A percentile compares a stretch with the other conserved stretches of the same genome.
phyloP scores from a whole-genome alignment of 2,797 vertebrate genomes.

The Pristis pectinata region DNA sequence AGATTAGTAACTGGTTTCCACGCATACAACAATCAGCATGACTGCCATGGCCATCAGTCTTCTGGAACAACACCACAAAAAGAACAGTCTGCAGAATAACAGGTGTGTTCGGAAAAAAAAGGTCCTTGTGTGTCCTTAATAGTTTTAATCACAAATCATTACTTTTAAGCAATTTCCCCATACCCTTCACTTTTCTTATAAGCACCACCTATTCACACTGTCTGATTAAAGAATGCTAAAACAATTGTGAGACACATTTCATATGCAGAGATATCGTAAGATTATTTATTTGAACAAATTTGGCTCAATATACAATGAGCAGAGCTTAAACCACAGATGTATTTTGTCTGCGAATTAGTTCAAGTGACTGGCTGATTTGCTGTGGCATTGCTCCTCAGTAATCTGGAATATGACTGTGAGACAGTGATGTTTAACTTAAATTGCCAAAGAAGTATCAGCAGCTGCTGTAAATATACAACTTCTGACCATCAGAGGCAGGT shows the following conservation, averaged over 20 bases:
- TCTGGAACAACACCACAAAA: neutral
- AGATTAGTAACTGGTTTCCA: neutral
- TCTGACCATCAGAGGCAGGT: neutral
- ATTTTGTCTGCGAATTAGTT: neutral
- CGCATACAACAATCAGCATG: neutral
- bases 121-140: neutral
- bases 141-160: conserved; percentile 13
- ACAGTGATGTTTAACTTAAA: neutral
- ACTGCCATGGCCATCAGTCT: neutral
- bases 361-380: neutral
- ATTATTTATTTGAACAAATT: neutral
- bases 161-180: too few species aligned
- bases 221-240: neutral
- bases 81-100: neutral
- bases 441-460: neutral
- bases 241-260: neutral
- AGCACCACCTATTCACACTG: neutral
- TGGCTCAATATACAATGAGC: neutral
- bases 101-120: neutral
- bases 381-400: neutral
- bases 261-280: neutral
- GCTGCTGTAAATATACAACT: neutral
- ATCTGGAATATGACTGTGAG: neutral
- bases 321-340: neutral
- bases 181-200: neutral